Evolutionary conservation across 1,140 invertebrate species (phyloP), one percentile per base, ranked within the genome.

Genomic region (Lasaia peninsularis): DNA sequence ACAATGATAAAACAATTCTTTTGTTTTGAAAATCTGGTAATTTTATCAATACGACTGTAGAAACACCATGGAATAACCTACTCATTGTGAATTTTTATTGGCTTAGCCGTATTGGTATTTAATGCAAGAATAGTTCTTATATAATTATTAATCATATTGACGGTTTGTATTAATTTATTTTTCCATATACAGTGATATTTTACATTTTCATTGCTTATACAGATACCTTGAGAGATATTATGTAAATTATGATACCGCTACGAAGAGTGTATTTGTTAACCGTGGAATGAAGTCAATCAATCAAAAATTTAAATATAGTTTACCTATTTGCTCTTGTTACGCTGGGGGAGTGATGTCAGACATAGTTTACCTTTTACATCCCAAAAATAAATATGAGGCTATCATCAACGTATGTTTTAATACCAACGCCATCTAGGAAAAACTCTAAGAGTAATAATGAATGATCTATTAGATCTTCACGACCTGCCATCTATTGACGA

Each of bases 311-410:
- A 44, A 44, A 44, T 44, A 44, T 44, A 44, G 37, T 44, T 44
- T 44, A 44, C 37, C 37, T 44, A 44, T 44, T 44, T 18, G 37
- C 37, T 44, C 37, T 44, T 44, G 40, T 44, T 20, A 18, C 40
- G 18, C 40, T 44, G 40, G 40, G 40, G 48, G 37, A 60, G 56
- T 57, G 52, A 65, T 65, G 59, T 60, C 60, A 61, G 60, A 57
- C 56, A 58, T 58, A 58, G 71, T 76, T 78, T 75, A 75, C 75
- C 66, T 73, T 77, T 72, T 75, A 67, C 67, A 62, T 54, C 69
- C 74, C 69, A 77, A 84, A 83, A 84, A 84, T 84, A 84, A 78
- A 80, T 70, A 69, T 75, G 75, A 80, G 74, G 60, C 66, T 78
- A 72, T 73, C 68, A 68, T 9, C 10, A 28, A 21, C 20, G 21